Evolutionary conservation across 2,113 vertebrate genomes (phyloP), one percentile per base, ranked within the genome.

Genomic region (Beaufortia kweichowensis): DNA sequence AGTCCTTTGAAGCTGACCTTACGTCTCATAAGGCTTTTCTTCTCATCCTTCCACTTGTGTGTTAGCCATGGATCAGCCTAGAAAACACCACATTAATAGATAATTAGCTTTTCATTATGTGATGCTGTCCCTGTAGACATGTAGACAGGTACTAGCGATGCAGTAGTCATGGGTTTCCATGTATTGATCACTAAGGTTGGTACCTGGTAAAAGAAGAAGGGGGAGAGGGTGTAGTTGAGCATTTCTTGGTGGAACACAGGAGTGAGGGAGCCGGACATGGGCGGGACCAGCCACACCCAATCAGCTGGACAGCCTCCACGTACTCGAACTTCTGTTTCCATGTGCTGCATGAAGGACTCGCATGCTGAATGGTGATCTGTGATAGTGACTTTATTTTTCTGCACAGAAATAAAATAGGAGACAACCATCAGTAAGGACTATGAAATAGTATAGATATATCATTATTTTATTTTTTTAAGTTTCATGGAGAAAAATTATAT

Each of bases 121-220:
- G 43, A 46, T 46, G 14, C 14, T 46, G 11, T 46, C 15, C 5
- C 12, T 46, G 35, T 39, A 39, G 35, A 39, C 35, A 46, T n/a
- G n/a, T n/a, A n/a, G n/a, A n/a, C n/a, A n/a, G n/a, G n/a, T n/a
- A n/a, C n/a, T n/a, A n/a, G n/a, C n/a, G n/a, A n/a, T n/a, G n/a
- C n/a, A n/a, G n/a, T n/a, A n/a, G n/a, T n/a, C n/a, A n/a, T n/a
- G n/a, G n/a, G n/a, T n/a, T n/a, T n/a, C n/a, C n/a, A 19, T 19
- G 3, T 1, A n/a, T 53, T n/a, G 19, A 17, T 53, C n/a, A n/a
- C 5, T 7, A 2, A 2, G 17, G 19, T 53, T 6, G 2, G 28
- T 83, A 96, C 94, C 93, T 96, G 94, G 79, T 96, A 96, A 81
- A 92, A 96, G 77, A 90, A 96, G 88, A 94, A 96, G 0, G 94